phyloP scores from a whole-genome alignment of 1,140 invertebrate species.

The Eupeodes corollae region DNA sequence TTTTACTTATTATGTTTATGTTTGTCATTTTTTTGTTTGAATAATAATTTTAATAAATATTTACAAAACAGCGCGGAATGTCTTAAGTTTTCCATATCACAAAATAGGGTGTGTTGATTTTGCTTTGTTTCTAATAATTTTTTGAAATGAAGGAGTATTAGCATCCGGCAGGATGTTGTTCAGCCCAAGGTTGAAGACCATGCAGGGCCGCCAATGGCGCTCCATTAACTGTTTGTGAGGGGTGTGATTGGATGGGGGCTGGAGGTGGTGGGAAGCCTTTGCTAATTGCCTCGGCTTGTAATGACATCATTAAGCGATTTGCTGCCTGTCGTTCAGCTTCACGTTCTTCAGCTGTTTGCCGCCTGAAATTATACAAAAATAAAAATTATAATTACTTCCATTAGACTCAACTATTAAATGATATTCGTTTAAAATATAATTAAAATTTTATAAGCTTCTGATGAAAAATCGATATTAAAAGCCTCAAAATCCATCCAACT shows the following conservation, averaged over 20 bases:
- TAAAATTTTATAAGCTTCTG: neutral
- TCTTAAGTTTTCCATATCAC: too few relatives aligned
- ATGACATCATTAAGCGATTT: slow-evolving; percentile 86
- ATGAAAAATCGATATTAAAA: too few relatives aligned
- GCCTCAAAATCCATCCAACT: too few relatives aligned
- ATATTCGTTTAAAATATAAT: neutral
- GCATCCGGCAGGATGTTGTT: slow-evolving; percentile 44
- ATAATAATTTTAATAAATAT: too few relatives aligned
- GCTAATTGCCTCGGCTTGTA: slow-evolving; percentile 85
- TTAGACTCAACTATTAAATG: too few relatives aligned
- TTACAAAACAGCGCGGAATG: too few relatives aligned
- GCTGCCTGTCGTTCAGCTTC: slow-evolving; percentile 94
- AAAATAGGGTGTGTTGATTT: too few relatives aligned
- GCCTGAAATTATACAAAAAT: slow-evolving; percentile 50
- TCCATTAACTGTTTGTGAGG: slow-evolving; percentile 40
- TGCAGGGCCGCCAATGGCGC: slow-evolving; percentile 63
- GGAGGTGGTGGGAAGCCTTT: slow-evolving; percentile 61
- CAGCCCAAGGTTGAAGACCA: slow-evolving; percentile 81
- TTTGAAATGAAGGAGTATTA: slow-evolving; percentile 12
- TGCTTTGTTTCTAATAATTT: too few relatives aligned
- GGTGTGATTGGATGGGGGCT: slow-evolving; percentile 31
- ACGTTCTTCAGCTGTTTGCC: slow-evolving; percentile 92
- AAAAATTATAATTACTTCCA: neutral
- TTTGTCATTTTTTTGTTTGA: too few relatives aligned
- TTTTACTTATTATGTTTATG: too few relatives aligned